These are phyloP conservation scores for Thelaira solivaga DNA, from an alignment of 2,888 invertebrate species.

Conservation along the genomic window DNA sequence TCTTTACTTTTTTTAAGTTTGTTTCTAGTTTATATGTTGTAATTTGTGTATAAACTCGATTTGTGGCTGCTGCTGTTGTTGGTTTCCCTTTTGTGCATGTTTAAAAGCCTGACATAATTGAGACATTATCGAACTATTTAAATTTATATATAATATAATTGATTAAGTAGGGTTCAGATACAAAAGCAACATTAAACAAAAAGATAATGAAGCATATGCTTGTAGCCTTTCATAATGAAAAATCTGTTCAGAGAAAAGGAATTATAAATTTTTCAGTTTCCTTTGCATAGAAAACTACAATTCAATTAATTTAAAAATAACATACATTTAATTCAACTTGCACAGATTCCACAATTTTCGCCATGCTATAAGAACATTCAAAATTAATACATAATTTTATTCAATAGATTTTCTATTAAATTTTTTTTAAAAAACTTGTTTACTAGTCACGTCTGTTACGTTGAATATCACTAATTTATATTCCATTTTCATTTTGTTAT, in stretches of 20 bases:
- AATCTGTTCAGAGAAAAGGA: neutral
- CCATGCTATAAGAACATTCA: no score
- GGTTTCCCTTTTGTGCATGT: slow-evolving; percentile 25
- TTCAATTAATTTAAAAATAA: no score
- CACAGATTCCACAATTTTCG: no score
- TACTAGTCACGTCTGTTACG: no score
- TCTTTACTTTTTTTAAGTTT: slow-evolving; percentile 9
- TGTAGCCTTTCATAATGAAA: neutral
- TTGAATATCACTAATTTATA: no score
- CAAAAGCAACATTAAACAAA: neutral
- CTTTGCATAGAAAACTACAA: no score
- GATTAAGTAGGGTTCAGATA: slow-evolving; percentile 31
- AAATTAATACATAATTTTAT: no score
- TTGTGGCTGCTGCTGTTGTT: neutral
- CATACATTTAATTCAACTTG: no score
- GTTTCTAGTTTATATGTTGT: neutral
- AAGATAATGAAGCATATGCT: neutral
- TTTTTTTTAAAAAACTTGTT: no score
- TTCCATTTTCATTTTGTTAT: no score
- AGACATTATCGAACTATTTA: slow-evolving; percentile 70
- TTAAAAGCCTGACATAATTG: slow-evolving; percentile 70
- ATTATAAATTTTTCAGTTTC: neutral
- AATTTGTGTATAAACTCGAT: neutral
- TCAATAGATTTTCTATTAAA: no score
- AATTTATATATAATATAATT: slow-evolving; percentile 58